Percentiles rank a stretch among this genome's conserved stretches.
Conservation (phyloP, 2,113 vertebrate species). For the Myanophis thanlyinensis region DNA sequence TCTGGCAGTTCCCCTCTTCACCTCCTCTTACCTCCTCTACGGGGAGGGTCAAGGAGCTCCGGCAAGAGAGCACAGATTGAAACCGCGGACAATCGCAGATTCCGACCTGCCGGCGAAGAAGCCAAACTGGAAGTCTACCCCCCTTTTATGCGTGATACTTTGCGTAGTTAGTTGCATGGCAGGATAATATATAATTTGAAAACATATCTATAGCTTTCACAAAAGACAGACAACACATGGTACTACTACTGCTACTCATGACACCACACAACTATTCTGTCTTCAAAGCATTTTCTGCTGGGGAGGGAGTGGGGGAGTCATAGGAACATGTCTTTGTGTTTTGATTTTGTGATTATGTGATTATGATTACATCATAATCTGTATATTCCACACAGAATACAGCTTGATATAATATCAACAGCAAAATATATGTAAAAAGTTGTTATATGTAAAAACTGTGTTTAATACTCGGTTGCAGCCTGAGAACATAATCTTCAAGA, state of each 20-base stretch:
- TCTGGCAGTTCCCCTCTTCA: too few relatives aligned
- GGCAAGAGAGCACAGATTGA: too few relatives aligned
- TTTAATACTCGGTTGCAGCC: background rate
- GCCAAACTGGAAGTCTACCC: too few relatives aligned
- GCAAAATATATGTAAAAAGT: background rate
- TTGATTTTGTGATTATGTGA: too few relatives aligned
- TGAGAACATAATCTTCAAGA: background rate
- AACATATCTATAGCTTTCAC: background rate
- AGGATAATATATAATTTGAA: background rate
- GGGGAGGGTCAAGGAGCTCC: too few relatives aligned
- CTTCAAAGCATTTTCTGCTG: background rate
- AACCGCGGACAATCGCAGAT: too few relatives aligned
- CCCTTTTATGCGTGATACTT: too few relatives aligned
- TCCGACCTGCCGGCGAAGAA: too few relatives aligned
- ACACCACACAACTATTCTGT: background rate
- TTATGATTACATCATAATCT: background rate
- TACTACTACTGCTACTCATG: background rate
- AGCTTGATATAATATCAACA: background rate
- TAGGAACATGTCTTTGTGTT: too few relatives aligned
- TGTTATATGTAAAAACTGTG: conserved; percentile 16
- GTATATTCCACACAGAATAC: background rate
- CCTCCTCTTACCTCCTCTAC: too few relatives aligned
- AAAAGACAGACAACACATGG: background rate
- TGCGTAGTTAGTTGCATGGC: background rate
- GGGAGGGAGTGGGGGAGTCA: too few relatives aligned